phyloP scores from a whole-genome alignment of 2,113 vertebrate genomes.

The Nerophis lumbriciformis region DNA sequence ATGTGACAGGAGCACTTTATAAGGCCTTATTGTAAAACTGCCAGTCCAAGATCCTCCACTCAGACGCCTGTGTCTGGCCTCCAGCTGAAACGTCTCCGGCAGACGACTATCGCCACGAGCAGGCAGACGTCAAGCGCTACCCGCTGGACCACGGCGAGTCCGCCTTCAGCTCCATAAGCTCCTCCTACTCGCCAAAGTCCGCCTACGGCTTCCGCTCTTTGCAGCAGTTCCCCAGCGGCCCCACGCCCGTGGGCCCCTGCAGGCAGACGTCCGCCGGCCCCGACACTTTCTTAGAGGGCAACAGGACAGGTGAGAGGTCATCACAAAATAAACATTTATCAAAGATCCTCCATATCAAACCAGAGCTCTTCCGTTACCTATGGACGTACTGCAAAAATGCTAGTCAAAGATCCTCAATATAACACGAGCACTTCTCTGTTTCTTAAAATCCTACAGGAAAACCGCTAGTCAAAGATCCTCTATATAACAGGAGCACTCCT shows the following conservation, averaged over 20 bases:
- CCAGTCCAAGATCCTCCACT: not conserved
- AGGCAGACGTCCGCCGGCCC: slow-evolving; percentile 75
- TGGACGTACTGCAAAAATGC: too few relatives aligned
- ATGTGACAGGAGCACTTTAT: too few relatives aligned
- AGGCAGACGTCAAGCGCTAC: slow-evolving; percentile 71
- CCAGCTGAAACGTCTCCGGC: slow-evolving; percentile 73
- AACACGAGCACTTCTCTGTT: too few relatives aligned
- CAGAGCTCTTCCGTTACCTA: too few relatives aligned
- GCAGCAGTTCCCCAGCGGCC: slow-evolving; percentile 63
- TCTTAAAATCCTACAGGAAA: too few relatives aligned
- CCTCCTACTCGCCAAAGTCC: slow-evolving; percentile 66
- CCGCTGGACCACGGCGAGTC: slow-evolving; percentile 68
- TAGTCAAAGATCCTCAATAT: too few relatives aligned
- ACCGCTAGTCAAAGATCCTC: too few relatives aligned
- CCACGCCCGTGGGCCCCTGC: slow-evolving; percentile 61
- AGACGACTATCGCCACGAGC: slow-evolving; percentile 76
- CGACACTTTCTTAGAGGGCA: slow-evolving; percentile 72
- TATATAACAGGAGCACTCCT: too few relatives aligned
- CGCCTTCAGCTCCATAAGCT: slow-evolving; percentile 71
- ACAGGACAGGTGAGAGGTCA: slow-evolving; percentile 78
- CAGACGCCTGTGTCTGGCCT: slow-evolving; percentile 10
- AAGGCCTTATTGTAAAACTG: too few relatives aligned
- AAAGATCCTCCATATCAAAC: too few relatives aligned
- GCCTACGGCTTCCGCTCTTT: slow-evolving; percentile 67
- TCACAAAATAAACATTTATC: too few relatives aligned